Percentiles rank a stretch among this genome's conserved stretches.
Conservation (phyloP, 2,113 vertebrate species). For the Hymenochirus boettgeri region DNA sequence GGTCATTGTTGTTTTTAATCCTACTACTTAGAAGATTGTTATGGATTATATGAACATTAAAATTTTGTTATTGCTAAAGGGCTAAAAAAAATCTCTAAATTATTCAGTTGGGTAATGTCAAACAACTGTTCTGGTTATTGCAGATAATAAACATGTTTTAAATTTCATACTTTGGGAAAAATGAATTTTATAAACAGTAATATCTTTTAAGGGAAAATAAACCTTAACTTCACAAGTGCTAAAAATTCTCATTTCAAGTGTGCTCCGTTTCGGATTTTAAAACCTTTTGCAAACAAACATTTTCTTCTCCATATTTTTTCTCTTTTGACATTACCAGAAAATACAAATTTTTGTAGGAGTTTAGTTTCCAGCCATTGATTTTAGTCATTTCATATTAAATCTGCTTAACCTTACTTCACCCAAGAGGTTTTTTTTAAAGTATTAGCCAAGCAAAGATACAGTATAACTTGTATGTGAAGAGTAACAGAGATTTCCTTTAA, state of each 20-base stretch:
- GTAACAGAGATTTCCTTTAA: neutral
- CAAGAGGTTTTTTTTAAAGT: neutral
- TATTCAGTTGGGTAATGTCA: too few species aligned
- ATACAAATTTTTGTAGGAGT: neutral
- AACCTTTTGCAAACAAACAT: conserved; percentile 43
- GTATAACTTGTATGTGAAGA: too few species aligned
- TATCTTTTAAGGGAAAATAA: conserved; percentile 40
- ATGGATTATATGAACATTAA: too few species aligned
- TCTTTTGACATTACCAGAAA: neutral
- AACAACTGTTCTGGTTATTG: too few species aligned
- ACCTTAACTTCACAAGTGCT: conserved; percentile 55
- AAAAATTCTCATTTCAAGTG: conserved; percentile 23
- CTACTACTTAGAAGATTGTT: too few species aligned
- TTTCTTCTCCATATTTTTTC: neutral
- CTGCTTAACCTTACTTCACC: neutral
- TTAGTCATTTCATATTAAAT: neutral
- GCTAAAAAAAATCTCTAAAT: too few species aligned
- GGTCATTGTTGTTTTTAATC: too few species aligned
- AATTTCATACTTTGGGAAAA: too few species aligned
- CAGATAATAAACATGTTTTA: too few species aligned
- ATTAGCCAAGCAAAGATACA: neutral
- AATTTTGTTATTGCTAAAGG: too few species aligned
- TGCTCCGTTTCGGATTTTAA: conserved; percentile 43
- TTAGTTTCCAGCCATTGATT: too few species aligned
- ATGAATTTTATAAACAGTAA: too few species aligned